phyloP scores from a whole-genome alignment of 2,888 invertebrate species.

The Heterodera filipjevi region DNA sequence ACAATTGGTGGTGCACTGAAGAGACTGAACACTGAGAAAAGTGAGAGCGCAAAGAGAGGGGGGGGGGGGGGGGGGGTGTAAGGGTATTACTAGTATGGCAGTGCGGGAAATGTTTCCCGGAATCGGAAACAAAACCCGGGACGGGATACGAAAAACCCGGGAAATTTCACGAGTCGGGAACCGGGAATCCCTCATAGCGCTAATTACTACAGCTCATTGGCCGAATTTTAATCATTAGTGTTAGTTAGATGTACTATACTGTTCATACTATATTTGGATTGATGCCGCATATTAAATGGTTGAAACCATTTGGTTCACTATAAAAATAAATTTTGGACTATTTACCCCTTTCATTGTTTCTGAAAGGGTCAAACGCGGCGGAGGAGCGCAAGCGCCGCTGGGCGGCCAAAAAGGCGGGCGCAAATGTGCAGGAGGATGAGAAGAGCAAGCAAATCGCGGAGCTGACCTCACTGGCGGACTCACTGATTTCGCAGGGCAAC shows the following conservation, averaged over 20 bases:
- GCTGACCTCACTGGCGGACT: slow-evolving; percentile 53
- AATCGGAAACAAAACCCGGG: too few relatives aligned
- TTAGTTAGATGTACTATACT: too few relatives aligned
- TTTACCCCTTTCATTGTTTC: too few relatives aligned
- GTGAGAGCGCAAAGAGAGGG: slow-evolving; percentile 33
- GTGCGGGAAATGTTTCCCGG: not conserved
- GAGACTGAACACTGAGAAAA: slow-evolving; percentile 53
- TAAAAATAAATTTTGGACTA: too few relatives aligned
- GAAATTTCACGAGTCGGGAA: too few relatives aligned
- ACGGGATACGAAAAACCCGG: too few relatives aligned
- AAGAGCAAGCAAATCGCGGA: slow-evolving; percentile 46
- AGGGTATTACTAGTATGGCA: not conserved
- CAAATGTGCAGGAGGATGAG: slow-evolving; percentile 43
- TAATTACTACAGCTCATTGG: too few relatives aligned
- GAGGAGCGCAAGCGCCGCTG: slow-evolving; percentile 61
- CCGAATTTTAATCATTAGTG: too few relatives aligned
- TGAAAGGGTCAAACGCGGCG: slow-evolving; percentile 52
- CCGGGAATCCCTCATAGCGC: too few relatives aligned
- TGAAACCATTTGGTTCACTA: too few relatives aligned
- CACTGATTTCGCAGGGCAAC: slow-evolving; percentile 56
- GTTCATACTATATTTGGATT: too few relatives aligned
- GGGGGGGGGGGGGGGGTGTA: not conserved
- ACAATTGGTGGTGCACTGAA: slow-evolving; percentile 52
- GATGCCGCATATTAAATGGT: too few relatives aligned
- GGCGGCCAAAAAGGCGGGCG: slow-evolving; percentile 62